These are phyloP conservation scores for Sternotherus odoratus DNA, from an alignment of 2,797 vertebrate species.

Conservation along the genomic window DNA sequence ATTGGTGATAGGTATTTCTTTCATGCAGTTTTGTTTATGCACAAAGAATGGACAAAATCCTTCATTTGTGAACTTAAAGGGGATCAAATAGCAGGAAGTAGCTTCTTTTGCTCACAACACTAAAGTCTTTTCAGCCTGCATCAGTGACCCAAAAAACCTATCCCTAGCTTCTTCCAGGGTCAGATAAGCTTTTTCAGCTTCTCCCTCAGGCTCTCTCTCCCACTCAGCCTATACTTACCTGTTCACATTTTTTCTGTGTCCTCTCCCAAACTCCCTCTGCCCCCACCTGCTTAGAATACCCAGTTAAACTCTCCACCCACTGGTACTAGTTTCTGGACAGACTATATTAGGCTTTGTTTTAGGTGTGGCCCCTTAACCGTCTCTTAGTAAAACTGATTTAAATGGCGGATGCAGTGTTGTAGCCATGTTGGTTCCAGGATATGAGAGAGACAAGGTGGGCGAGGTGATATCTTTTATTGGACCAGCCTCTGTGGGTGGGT, in stretches of 20 bases:
- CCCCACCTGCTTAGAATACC: neutral
- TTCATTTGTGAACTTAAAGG: neutral
- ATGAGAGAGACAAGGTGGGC: neutral
- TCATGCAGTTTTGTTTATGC: neutral
- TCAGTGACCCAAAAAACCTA: neutral
- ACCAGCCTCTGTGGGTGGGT: neutral
- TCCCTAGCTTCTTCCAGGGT: neutral
- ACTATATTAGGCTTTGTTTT: neutral
- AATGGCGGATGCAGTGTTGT: neutral
- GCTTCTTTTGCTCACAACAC: neutral
- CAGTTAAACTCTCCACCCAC: neutral
- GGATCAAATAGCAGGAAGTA: neutral
- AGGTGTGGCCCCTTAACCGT: neutral
- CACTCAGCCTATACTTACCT: neutral
- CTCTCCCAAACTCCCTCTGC: neutral
- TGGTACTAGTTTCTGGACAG: neutral
- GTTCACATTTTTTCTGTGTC: neutral
- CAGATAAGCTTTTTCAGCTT: neutral
- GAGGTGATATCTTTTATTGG: neutral
- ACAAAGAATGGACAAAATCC: neutral
- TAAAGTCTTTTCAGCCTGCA: neutral
- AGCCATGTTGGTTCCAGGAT: neutral
- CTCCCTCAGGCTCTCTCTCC: neutral
- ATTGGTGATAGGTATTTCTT: neutral
- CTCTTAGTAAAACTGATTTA: neutral